A percentile compares a stretch with the other conserved stretches of the same genome.
Evolutionary conservation across 2,797 vertebrate genomes (phyloP).

Genomic region (Adrianichthys oophorus): DNA sequence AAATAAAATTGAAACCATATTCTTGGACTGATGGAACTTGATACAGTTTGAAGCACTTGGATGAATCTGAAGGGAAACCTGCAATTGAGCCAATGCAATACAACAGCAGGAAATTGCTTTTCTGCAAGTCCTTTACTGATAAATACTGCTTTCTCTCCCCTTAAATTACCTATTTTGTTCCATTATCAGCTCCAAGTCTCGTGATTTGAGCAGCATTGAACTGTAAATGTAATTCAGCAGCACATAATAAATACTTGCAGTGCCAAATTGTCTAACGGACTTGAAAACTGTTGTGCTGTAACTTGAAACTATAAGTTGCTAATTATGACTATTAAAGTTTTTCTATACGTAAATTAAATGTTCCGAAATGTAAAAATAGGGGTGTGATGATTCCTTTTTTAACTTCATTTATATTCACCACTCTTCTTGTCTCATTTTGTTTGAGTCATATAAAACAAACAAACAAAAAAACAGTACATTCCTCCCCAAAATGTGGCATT

Average conservation of each 20-base stretch:
- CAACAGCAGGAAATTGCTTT: conserved; percentile 61
- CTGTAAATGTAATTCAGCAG: conserved; percentile 25
- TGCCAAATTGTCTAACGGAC: conserved; percentile 3
- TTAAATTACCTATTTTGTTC: conserved; percentile 21
- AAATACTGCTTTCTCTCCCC: conserved; percentile 29
- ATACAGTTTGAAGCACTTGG: conserved; percentile 12
- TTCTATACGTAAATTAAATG: background rate
- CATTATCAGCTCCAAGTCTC: conserved; percentile 16
- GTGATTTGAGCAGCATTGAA: conserved; percentile 2
- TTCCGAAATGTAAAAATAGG: too few species aligned
- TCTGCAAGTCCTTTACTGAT: conserved; percentile 32
- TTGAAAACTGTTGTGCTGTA: conserved; percentile 13
- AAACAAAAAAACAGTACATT: conserved; percentile 32
- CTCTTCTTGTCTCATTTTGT: background rate
- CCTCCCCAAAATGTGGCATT: conserved; percentile 23
- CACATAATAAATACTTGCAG: conserved; percentile 7
- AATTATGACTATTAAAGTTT: background rate
- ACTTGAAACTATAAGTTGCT: conserved; percentile 4
- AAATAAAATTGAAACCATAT: conserved; percentile 39
- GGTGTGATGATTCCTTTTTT: too few species aligned
- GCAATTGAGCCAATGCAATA: conserved; percentile 42
- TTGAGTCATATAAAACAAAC: conserved; percentile 25
- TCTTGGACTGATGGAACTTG: conserved; percentile 14
- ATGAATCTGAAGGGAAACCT: conserved; percentile 44
- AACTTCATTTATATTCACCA: too few species aligned